These are phyloP conservation scores for Nasonia longicornis DNA, from an alignment of 1,140 invertebrate species.

Conservation along the genomic window DNA sequence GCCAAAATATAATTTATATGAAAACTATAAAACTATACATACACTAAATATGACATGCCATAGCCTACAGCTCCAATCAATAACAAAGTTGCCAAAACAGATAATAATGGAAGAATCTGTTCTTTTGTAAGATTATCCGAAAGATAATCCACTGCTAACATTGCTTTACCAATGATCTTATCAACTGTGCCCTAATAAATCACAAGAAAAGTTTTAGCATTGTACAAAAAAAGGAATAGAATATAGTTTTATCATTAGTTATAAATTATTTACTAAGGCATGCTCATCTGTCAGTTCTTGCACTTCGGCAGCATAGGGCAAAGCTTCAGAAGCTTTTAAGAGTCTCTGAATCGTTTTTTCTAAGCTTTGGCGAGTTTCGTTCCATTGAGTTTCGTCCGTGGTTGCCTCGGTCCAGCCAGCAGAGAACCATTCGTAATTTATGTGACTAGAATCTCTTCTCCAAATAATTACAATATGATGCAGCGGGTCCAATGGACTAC, in stretches of 20 bases:
- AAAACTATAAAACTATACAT: constrained; percentile 60
- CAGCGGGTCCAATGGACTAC: constrained; percentile 73
- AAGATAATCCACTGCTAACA: constrained; percentile 80
- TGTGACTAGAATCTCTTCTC: constrained; percentile 83
- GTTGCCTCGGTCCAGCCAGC: constrained; percentile 63
- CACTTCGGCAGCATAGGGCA: constrained; percentile 78
- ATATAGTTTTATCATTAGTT: not conserved
- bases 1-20: constrained; percentile 28
- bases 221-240: constrained; percentile 11
- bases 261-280: constrained; percentile 62
- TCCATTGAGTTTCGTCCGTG: constrained; percentile 72
- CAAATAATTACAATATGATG: constrained; percentile 89
- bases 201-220: not conserved
- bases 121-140: constrained; percentile 83
- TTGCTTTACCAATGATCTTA: constrained; percentile 76
- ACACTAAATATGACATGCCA: constrained; percentile 90
- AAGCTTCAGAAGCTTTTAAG: constrained; percentile 77
- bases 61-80: constrained; percentile 87
- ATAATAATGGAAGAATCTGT: constrained; percentile 84
- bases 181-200: constrained; percentile 77
- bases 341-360: constrained; percentile 79
- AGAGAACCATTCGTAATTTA: constrained; percentile 90
- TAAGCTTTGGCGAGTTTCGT: constrained; percentile 80
- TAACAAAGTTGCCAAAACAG: constrained; percentile 84
- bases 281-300: constrained; percentile 70